phyloP scores from a whole-genome alignment of 2,888 invertebrate genomes.

The Hermaeophaga mercurialis region DNA sequence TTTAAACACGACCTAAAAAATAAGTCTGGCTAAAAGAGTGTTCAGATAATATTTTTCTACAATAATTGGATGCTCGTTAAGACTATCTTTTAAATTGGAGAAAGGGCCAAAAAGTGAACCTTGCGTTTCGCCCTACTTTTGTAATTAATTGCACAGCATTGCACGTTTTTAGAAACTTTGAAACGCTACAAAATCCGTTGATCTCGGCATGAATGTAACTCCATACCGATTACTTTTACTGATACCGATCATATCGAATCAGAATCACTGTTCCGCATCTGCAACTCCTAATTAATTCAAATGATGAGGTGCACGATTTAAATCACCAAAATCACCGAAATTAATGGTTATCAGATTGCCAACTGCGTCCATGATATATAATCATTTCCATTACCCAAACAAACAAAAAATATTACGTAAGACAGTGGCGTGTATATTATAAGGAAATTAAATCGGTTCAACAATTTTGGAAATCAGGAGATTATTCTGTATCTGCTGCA shows the following conservation, averaged over 20 bases:
- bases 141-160: no score
- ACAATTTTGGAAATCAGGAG: no score
- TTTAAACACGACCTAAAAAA: no score
- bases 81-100: no score
- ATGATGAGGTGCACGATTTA: conserved; percentile 27
- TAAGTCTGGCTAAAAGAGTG: no score
- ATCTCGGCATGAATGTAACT: conserved; percentile 7
- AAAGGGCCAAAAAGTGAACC: no score
- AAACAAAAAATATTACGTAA: conserved; percentile 24
- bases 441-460: no score
- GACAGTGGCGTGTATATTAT: conserved; percentile 4
- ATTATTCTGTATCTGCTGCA: no score
- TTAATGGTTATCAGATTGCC: conserved; percentile 28
- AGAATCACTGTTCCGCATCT: conserved; percentile 27
- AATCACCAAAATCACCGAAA: conserved; percentile 27
- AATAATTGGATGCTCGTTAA: no score
- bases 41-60: no score
- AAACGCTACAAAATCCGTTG: not conserved
- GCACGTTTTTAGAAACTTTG: conserved; percentile 1
- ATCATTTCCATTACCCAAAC: conserved; percentile 25
- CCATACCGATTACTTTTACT: conserved; percentile 15
- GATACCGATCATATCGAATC: conserved; percentile 6
- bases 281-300: conserved; percentile 28
- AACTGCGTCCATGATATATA: conserved; percentile 22
- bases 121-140: no score